A percentile compares a stretch with the other conserved stretches of the same genome.
These are phyloP conservation scores for Cyclophora albipunctata DNA, from an alignment of 2,888 invertebrate genomes.

Conservation along the genomic window DNA sequence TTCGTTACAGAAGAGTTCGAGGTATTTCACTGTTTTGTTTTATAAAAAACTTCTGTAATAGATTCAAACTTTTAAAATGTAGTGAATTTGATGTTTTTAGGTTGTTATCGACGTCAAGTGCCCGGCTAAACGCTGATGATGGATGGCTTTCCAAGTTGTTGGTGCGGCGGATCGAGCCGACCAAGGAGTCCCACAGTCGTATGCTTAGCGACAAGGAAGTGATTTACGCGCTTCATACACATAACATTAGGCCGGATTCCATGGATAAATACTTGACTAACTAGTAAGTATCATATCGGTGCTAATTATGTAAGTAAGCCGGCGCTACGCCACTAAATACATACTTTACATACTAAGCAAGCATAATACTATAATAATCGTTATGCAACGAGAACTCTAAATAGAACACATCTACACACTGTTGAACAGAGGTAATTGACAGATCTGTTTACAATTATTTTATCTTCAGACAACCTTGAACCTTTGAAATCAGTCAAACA, in stretches of 20 bases:
- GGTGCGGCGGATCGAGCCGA: conserved; percentile 93
- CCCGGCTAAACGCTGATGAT: conserved; percentile 71
- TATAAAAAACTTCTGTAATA: conserved; percentile 27
- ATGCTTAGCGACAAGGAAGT: conserved; percentile 97
- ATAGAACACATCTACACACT: conserved; percentile 36
- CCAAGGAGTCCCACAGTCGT: conserved; percentile 96
- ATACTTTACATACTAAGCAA: neutral
- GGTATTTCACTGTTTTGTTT: conserved; percentile 39
- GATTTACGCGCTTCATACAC: conserved; percentile 96
- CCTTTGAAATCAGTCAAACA: conserved; percentile 16
- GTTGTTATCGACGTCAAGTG: conserved; percentile 55
- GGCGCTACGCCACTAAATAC: conserved; percentile 16
- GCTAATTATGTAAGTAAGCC: conserved; percentile 23
- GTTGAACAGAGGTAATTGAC: conserved; percentile 5
- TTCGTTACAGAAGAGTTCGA: conserved; percentile 51
- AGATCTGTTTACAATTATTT: conserved; percentile 26
- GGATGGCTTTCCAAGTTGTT: conserved; percentile 93
- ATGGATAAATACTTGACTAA: conserved; percentile 90
- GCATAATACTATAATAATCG: conserved; percentile 1
- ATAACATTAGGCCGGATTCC: conserved; percentile 93
- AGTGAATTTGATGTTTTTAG: conserved; percentile 29
- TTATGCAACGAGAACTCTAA: conserved; percentile 61
- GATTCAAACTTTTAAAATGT: conserved; percentile 31
- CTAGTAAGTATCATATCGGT: conserved; percentile 81
- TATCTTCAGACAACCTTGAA: conserved; percentile 34